These are phyloP conservation scores for Lagopus muta DNA, from an alignment of 2,113 vertebrate species.

Conservation along the genomic window DNA sequence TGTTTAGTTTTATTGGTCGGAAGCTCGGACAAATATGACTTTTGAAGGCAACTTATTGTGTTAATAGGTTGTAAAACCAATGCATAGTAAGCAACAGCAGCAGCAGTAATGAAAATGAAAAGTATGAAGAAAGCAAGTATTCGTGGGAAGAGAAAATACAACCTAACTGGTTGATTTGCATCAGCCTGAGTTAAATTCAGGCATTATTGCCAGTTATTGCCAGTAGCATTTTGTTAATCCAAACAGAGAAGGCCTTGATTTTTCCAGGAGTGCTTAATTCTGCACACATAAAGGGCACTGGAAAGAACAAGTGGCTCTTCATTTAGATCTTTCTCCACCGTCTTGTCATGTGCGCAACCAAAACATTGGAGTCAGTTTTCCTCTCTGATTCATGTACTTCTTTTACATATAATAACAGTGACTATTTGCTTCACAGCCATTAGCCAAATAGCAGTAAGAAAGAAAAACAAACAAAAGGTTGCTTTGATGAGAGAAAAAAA, in stretches of 20 bases:
- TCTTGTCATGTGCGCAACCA: background rate
- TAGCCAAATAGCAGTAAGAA: background rate
- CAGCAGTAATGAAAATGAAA: background rate
- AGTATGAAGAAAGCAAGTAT: background rate
- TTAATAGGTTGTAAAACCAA: background rate
- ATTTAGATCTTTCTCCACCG: background rate
- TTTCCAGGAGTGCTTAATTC: background rate
- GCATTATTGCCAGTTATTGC: background rate
- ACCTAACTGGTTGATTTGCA: background rate
- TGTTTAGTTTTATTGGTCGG: background rate
- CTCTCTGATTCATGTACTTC: slow-evolving; percentile 5
- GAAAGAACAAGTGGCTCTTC: background rate
- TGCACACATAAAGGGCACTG: background rate
- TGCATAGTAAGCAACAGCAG: background rate
- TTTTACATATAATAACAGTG: background rate
- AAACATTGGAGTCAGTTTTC: background rate
- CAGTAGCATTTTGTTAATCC: background rate
- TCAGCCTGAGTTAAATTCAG: accelerated
- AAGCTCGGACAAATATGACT: background rate
- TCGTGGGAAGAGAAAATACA: background rate
- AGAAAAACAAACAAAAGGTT: slow-evolving; percentile 9
- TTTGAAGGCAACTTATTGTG: background rate
- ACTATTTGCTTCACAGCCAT: background rate
- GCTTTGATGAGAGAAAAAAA: background rate
- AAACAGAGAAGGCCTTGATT: background rate